phyloP scores from a whole-genome alignment of 2,888 invertebrate genomes.

The Luffia ferchaultella region DNA sequence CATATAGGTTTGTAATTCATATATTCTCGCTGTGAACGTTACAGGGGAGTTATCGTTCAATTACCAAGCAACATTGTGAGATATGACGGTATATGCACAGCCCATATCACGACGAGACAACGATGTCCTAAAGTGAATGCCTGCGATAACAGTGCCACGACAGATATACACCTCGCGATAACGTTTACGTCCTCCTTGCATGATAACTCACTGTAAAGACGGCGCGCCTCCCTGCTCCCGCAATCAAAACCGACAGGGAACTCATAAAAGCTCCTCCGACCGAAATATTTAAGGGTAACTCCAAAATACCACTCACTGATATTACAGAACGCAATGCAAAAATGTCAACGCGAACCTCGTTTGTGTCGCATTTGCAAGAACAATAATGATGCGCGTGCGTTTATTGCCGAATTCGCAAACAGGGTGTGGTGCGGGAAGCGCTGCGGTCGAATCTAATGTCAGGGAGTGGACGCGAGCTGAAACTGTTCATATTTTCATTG shows the following conservation, averaged over 20 bases:
- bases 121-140: slow-evolving; percentile 24
- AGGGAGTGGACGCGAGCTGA: slow-evolving; percentile 41
- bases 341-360: slow-evolving; percentile 21
- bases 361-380: slow-evolving; percentile 36
- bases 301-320: neutral
- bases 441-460: slow-evolving; percentile 35
- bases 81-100: neutral
- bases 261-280: slow-evolving; percentile 37
- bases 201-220: slow-evolving; percentile 44
- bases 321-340: neutral
- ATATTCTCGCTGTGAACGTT: no score
- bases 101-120: slow-evolving; percentile 16
- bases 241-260: slow-evolving; percentile 33
- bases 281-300: neutral
- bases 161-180: slow-evolving; percentile 33
- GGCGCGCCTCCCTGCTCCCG: slow-evolving; percentile 24
- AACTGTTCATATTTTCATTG: slow-evolving; percentile 58
- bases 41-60: neutral
- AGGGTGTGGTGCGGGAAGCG: slow-evolving; percentile 51
- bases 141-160: slow-evolving; percentile 28
- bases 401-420: slow-evolving; percentile 63
- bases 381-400: slow-evolving; percentile 32
- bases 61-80: neutral
- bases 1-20: no score
- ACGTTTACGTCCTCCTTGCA: slow-evolving; percentile 46